Conservation (phyloP, 1,140 invertebrate species). For the Drosophila bifasciata region DNA sequence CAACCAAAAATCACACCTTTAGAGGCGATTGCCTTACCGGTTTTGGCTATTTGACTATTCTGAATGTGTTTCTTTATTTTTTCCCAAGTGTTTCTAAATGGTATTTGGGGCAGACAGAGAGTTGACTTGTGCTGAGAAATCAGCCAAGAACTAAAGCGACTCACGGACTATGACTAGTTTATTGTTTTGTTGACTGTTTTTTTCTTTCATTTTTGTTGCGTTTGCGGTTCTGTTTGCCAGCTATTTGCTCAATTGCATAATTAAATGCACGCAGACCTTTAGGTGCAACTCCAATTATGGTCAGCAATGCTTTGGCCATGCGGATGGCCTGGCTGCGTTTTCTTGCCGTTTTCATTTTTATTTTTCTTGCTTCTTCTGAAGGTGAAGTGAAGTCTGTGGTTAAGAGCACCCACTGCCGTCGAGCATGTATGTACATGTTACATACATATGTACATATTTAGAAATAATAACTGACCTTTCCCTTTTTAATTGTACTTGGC, state of each 20-base stretch:
- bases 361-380: constrained; percentile 49
- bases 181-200: constrained; percentile 18
- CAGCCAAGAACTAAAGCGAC: constrained; percentile 43
- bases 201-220: constrained; percentile 17
- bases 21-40: constrained; percentile 37
- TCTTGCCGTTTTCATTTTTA: constrained; percentile 51
- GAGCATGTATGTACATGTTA: not conserved
- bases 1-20: constrained; percentile 28
- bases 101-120: constrained; percentile 55
- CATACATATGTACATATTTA: not conserved
- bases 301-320: constrained; percentile 67
- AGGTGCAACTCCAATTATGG: constrained; percentile 73
- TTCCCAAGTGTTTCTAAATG: constrained; percentile 14
- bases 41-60: constrained; percentile 57
- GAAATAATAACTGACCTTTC: constrained; percentile 33
- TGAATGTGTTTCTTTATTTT: constrained; percentile 31
- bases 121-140: constrained; percentile 34
- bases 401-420: constrained; percentile 15
- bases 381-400: constrained; percentile 60
- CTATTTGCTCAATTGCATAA: constrained; percentile 81
- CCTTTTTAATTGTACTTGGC: not conserved
- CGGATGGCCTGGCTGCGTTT: constrained; percentile 43
- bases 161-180: constrained; percentile 21
- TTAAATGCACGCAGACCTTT: constrained; percentile 80
- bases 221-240: constrained; percentile 19